These are phyloP conservation scores for Pseudocheirus occidentalis DNA, from an alignment of 2,797 vertebrate genomes.

Conservation along the genomic window DNA sequence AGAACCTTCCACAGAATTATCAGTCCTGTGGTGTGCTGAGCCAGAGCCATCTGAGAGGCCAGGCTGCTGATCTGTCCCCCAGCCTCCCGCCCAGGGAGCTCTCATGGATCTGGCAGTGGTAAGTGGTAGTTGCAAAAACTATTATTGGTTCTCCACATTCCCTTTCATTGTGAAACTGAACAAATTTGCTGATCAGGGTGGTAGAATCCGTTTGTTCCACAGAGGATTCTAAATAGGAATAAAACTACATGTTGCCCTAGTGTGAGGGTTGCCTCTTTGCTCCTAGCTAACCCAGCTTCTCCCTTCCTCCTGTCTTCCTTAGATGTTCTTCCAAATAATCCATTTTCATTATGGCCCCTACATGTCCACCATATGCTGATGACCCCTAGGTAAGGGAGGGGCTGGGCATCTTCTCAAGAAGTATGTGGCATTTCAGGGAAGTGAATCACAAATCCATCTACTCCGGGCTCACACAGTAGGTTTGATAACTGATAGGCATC, in stretches of 20 bases:
- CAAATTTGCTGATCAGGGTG: not conserved
- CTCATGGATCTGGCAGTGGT: fast-evolving
- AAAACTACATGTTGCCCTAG: not conserved
- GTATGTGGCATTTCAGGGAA: not conserved
- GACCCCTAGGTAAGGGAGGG: not conserved
- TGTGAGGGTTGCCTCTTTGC: not conserved
- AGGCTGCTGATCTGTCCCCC: not conserved
- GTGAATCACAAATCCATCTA: not conserved
- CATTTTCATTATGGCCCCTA: not conserved
- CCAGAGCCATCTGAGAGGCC: fast-evolving
- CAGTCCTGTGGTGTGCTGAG: fast-evolving
- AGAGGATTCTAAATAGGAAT: not conserved
- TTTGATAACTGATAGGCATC: not conserved
- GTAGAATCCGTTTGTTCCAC: not conserved
- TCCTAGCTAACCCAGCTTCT: not conserved
- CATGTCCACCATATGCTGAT: fast-evolving
- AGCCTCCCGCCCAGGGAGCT: fast-evolving
- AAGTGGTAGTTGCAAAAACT: fast-evolving
- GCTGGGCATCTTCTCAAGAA: not conserved
- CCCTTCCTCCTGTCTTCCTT: not conserved
- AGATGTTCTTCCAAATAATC: not conserved
- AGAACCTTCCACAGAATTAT: not conserved
- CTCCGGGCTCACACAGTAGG: not conserved
- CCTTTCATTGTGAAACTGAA: not conserved
- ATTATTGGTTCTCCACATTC: not conserved